Percentiles rank a stretch among this genome's conserved stretches.
These are phyloP conservation scores for Trachurus trachurus DNA, from an alignment of 2,797 vertebrate genomes.

Conservation along the genomic window DNA sequence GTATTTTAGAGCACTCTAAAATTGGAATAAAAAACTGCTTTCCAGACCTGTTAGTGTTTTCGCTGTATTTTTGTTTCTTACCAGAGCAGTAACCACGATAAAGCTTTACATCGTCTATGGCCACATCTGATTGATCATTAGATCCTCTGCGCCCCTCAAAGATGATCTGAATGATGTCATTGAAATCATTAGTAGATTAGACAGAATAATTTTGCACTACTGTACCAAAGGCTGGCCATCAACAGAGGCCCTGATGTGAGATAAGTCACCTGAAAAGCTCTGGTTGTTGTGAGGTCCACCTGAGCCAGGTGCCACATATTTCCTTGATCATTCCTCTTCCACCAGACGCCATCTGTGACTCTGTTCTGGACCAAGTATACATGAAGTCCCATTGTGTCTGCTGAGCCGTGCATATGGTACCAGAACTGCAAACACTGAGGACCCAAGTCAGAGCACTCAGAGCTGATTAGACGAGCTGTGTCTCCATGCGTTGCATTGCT, in stretches of 20 bases:
- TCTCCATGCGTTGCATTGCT: constrained; percentile 71
- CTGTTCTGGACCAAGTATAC: constrained; percentile 76
- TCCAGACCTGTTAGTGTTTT: neutral
- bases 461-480: constrained; percentile 80
- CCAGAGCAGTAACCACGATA: constrained; percentile 78
- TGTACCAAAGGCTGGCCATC: neutral
- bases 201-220: neutral
- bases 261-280: constrained; percentile 65
- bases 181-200: neutral
- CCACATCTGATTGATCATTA: constrained; percentile 81
- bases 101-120: constrained; percentile 86
- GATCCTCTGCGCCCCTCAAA: constrained; percentile 84
- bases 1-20: fast-evolving
- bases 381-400: constrained; percentile 82
- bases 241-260: neutral
- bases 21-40: neutral
- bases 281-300: constrained; percentile 75
- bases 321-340: constrained; percentile 79
- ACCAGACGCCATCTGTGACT: constrained; percentile 65
- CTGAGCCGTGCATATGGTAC: constrained; percentile 86
- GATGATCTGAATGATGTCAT: constrained; percentile 73
- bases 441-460: constrained; percentile 72
- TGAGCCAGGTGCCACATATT: constrained; percentile 80
- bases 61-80: constrained; percentile 30
- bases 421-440: constrained; percentile 87